Base-by-base conservation (phyloP, 2,113 vertebrate genomes). In the Crocuta crocuta region DNA sequence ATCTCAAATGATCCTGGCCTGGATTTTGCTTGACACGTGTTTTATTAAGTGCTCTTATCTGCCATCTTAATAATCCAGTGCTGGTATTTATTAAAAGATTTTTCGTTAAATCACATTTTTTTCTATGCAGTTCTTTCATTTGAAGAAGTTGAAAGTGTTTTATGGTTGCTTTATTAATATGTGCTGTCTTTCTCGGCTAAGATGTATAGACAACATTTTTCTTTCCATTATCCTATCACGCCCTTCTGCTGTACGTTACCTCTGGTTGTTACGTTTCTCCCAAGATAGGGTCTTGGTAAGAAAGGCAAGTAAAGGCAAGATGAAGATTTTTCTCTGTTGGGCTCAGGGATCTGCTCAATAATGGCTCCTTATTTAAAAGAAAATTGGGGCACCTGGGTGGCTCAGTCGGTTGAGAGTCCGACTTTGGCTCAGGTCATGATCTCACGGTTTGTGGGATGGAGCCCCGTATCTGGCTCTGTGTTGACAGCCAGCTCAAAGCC, bases 31-130 rank as follows among this genome's bases (percentile, higher is more conserved):
- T 96, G 96, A 97, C 97, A 97, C 1, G 1, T 96, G 95, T 96
- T 97, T 96, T 91, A 95, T 98, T 96, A 97, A 98, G 94, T 96
- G 94, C 74, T 96, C 71, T 96, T 94, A 96, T 96, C 94, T 96
- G 58, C 87, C 58, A 78, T 96, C 50, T 96, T 97, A 95, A 95
- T 93, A 95, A 94, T 90, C 63, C 5, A 91, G 61, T 81, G 26
- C 50, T 82, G 50, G 24, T 97, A 96, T 95, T 97, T 94, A 96
- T 97, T 94, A 83, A 45, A 83, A 85, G 53, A 58, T 68, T 91
- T 87, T 88, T 94, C 43, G 50, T 81, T 85, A 84, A 98, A 91
- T 94, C n/a, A 79, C 81, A 91, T 97, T 95, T 85, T 43, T 91
- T 95, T 61, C 63, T 89, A n/a, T 55, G 35, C 4, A 89, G 6